These are phyloP conservation scores for Crocidura indochinensis DNA, from an alignment of 2,797 vertebrate species.

Conservation along the genomic window DNA sequence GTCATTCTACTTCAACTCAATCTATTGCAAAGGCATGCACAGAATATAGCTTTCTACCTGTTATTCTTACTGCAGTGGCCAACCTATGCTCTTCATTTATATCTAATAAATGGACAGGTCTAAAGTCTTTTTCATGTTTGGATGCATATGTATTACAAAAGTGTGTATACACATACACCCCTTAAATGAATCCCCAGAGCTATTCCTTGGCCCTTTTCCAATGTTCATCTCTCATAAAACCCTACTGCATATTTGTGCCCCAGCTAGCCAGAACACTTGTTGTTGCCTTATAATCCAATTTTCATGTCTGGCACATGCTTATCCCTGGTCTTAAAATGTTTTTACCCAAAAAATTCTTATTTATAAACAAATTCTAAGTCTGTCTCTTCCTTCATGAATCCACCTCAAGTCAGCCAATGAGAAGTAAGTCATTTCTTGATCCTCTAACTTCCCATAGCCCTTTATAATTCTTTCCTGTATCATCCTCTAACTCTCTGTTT, in stretches of 20 bases:
- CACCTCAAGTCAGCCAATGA: neutral
- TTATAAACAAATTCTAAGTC: neutral
- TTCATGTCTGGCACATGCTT: neutral
- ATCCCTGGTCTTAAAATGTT: constrained; percentile 23
- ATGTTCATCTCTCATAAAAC: neutral
- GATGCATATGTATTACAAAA: too few relatives aligned
- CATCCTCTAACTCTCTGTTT: neutral
- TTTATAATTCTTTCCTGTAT: neutral
- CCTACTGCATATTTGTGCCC: neutral
- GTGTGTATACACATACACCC: neutral
- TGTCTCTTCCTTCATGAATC: neutral
- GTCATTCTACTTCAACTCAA: neutral
- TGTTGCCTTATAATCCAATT: neutral
- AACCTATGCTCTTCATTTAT: neutral
- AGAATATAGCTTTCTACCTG: neutral
- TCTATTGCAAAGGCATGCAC: neutral
- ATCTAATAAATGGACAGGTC: neutral
- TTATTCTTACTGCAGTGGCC: neutral
- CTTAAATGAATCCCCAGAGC: neutral
- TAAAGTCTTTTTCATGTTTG: neutral
- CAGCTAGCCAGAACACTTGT: neutral
- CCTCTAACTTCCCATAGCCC: neutral
- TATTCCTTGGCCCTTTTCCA: too few relatives aligned
- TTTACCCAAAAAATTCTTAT: constrained; percentile 1
- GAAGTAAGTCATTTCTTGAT: neutral